Evolutionary conservation across 2,888 invertebrate species (phyloP).

Genomic region (Imbricaverruca yamaguchii): DNA sequence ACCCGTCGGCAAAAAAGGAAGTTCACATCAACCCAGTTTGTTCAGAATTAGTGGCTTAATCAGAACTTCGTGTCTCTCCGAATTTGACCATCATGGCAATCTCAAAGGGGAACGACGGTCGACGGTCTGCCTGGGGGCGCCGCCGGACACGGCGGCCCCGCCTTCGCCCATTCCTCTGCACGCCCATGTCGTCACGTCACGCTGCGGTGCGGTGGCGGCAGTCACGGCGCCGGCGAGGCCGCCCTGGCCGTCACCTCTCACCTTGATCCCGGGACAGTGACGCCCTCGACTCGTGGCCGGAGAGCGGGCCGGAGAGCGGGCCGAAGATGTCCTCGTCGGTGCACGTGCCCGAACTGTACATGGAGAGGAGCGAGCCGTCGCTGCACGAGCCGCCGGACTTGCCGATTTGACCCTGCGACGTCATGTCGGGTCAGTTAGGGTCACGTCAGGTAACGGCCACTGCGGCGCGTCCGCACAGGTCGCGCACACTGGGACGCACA

Average conservation of each 20-base stretch:
- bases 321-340: constrained; percentile 16
- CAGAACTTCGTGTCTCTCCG: too few species aligned
- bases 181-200: too few species aligned
- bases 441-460: not conserved
- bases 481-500: not conserved
- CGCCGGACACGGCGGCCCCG: too few species aligned
- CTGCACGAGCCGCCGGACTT: constrained; percentile 42
- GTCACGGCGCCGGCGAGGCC: too few species aligned
- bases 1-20: too few species aligned
- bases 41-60: too few species aligned
- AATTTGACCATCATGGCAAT: too few species aligned
- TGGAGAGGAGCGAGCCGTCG: constrained; percentile 69
- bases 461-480: not conserved
- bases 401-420: not conserved
- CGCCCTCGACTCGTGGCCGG: not conserved
- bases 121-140: too few species aligned
- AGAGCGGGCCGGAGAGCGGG: constrained; percentile 1
- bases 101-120: too few species aligned
- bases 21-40: too few species aligned
- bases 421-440: not conserved
- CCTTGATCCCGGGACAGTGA: not conserved
- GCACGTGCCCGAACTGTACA: constrained; percentile 56
- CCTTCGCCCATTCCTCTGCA: too few species aligned
- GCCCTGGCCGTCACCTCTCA: not conserved
- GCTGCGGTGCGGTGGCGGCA: too few species aligned